Percentiles rank a stretch among this genome's conserved stretches.
These are phyloP conservation scores for Hyperoplus lanceolatus DNA, from an alignment of 2,797 vertebrate genomes.

Conservation along the genomic window DNA sequence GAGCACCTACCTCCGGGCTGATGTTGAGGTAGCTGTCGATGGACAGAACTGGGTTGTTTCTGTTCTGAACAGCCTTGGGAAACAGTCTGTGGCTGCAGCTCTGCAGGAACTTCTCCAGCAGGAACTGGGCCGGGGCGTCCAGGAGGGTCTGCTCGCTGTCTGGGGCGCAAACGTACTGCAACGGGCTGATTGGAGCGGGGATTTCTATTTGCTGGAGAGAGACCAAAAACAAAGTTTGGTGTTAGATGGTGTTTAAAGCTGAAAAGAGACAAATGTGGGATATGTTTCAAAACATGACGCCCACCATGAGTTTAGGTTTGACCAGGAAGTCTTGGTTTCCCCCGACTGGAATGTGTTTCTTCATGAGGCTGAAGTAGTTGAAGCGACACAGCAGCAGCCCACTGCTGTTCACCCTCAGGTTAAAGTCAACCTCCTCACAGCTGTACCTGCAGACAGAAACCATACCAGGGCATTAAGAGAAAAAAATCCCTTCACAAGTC, in stretches of 20 bases:
- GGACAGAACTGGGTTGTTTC: constrained; percentile 92
- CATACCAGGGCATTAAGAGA: not conserved
- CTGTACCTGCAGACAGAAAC: constrained; percentile 87
- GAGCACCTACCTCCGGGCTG: constrained; percentile 90
- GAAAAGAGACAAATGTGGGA: not conserved
- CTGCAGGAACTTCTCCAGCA: constrained; percentile 97
- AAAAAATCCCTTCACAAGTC: not conserved
- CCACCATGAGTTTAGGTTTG: constrained; percentile 95
- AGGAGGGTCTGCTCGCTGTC: constrained; percentile 97
- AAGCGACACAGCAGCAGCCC: constrained; percentile 96
- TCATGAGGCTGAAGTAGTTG: constrained; percentile 98
- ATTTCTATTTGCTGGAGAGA: constrained; percentile 89
- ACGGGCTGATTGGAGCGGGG: constrained; percentile 87
- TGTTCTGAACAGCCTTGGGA: constrained; percentile 92
- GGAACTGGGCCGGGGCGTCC: constrained; percentile 95
- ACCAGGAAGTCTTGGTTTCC: constrained; percentile 93
- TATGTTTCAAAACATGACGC: not conserved
- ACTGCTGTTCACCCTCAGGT: constrained; percentile 94
- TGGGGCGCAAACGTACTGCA: constrained; percentile 96
- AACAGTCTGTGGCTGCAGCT: constrained; percentile 93
- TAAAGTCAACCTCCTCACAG: constrained; percentile 98
- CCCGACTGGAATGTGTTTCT: constrained; percentile 95
- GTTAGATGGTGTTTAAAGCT: not conserved
- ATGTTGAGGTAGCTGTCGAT: constrained; percentile 98
- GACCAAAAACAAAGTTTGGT: not conserved